phyloP scores from a whole-genome alignment of 1,140 invertebrate species.

The Eciton burchellii region DNA sequence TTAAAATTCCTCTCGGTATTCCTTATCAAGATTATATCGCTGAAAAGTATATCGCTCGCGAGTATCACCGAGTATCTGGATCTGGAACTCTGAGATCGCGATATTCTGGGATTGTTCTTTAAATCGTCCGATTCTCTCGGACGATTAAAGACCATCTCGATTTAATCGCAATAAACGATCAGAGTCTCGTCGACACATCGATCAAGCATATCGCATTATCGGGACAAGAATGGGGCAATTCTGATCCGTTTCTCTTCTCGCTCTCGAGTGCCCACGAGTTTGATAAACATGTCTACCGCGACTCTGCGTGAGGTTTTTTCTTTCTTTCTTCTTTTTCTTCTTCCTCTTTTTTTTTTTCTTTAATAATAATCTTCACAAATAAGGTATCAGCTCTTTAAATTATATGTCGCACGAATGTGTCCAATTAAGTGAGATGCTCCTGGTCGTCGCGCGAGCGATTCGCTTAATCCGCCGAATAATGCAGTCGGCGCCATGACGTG shows the following conservation, averaged over 20 bases:
- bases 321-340: background rate
- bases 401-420: background rate
- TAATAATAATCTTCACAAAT: too few species aligned
- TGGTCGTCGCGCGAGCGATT: background rate
- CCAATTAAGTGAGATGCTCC: constrained; percentile 29
- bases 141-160: background rate
- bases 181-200: constrained; percentile 42
- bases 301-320: background rate
- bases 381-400: background rate
- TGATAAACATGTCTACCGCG: background rate
- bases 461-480: background rate
- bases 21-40: too few species aligned
- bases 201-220: constrained; percentile 34
- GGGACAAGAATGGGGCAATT: constrained; percentile 26
- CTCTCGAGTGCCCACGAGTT: constrained; percentile 10
- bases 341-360: background rate
- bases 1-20: constrained; percentile 28
- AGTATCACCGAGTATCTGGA: too few species aligned
- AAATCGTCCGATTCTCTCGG: constrained; percentile 37
- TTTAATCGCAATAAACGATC: constrained; percentile 27
- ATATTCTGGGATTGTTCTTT: background rate
- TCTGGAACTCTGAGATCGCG: background rate
- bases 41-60: too few species aligned
- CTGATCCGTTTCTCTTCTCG: constrained; percentile 1
- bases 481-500: constrained; percentile 8